Evolutionary conservation across 2,113 vertebrate genomes (phyloP), one percentile per base, ranked within the genome.

Genomic region (Eira barbara): DNA sequence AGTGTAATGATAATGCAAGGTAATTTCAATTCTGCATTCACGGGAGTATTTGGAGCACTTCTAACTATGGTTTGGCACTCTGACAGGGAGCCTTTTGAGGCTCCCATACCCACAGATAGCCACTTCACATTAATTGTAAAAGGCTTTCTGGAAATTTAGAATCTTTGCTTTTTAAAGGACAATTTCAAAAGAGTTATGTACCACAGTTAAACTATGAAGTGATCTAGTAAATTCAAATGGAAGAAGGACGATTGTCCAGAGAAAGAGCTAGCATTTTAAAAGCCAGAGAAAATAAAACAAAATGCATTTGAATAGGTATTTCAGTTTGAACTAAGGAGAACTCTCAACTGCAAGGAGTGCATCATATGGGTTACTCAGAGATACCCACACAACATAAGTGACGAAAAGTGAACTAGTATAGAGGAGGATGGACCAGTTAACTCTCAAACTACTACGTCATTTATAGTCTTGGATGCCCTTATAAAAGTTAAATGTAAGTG

Each of bases 61-160:
- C n/a, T 67, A 36, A 59, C 91, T 59, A 7, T 3, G 85, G 52
- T 21, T 42, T 94, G 89, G 78, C 84, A 6, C 9, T 29, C 23
- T 34, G 73, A 83, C 82, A 96, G 67, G 36, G 39, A 83, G 49
- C 14, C 6, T 93, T 90, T 61, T 59, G 47, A 91, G 52, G 59
- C 55, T 83, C 25, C 76, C 34, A 74, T 9, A 20, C 18, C 1
- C 4, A 52, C 49, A 80, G 71, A 67, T 9, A 55, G 61, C 34
- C 86, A 59, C 69, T 96, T 92, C 74, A 74, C 79, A 36, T 81
- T 74, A 73, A 80, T 93, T 11, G 2, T 94, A 76, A 84, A 96
- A 91, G 25, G 39, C 57, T 90, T 98, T 95, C 89, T 92, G 79
- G 80, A 95, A 97, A 95, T 69, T 90, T 92, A 57, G 49, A 29